Percentiles rank a stretch among this genome's conserved stretches.
These are phyloP conservation scores for Lepidurus arcticus DNA, from an alignment of 1,140 invertebrate genomes.

Conservation along the genomic window DNA sequence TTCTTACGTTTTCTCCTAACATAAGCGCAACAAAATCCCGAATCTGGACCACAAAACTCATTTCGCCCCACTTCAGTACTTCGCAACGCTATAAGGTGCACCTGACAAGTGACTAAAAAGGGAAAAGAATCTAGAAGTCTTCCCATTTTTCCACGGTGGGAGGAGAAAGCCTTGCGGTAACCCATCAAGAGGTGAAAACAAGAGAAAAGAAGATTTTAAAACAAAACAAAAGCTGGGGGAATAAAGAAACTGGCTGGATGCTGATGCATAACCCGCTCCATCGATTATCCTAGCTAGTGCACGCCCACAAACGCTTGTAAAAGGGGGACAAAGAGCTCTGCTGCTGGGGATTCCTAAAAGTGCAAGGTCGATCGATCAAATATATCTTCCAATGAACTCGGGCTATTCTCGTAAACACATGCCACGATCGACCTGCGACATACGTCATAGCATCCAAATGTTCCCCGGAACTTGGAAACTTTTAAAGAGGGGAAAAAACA, in stretches of 20 bases:
- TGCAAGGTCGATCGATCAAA: conserved; percentile 2
- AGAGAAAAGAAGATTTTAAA: not conserved
- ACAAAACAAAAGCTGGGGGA: too few relatives aligned
- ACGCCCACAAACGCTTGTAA: not conserved
- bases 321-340: not conserved
- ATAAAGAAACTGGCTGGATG: not conserved
- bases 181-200: not conserved
- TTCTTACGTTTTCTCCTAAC: not conserved
- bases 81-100: not conserved
- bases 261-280: not conserved
- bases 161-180: not conserved
- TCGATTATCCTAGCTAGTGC: not conserved
- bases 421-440: too few relatives aligned
- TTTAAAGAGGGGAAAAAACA: not conserved
- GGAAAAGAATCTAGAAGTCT: not conserved
- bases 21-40: not conserved
- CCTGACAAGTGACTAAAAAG: not conserved
- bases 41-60: not conserved
- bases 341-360: not conserved
- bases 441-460: too few relatives aligned
- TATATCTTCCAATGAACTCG: not conserved
- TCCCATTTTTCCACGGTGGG: not conserved
- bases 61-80: not conserved
- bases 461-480: not conserved
- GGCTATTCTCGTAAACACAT: not conserved